Base-by-base conservation (phyloP, 2,113 vertebrate genomes). In the Otis tarda region DNA sequence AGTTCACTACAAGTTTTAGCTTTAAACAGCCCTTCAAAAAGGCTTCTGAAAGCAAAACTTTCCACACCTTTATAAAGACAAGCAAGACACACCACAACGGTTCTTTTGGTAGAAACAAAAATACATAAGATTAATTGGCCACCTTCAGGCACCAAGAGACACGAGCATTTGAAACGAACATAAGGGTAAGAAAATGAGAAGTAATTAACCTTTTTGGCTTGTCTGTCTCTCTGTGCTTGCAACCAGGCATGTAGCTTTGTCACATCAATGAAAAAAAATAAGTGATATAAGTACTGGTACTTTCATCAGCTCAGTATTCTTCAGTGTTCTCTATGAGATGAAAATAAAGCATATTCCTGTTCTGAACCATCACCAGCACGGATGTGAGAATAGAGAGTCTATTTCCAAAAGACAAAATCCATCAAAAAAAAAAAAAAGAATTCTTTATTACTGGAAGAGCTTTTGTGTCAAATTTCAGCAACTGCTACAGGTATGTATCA, bases 131-230 rank as follows among this genome's bases (percentile, higher is more conserved):
- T 97, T 96, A 97, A 97, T 91, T 94, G 92, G 70, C 76, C 85
- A 95, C 87, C 89, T 95, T 87, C 82, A 94, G 89, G 87, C 76
- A 85, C 23, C 33, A 52, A 79, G 94, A 85, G 82, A 87, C 57
- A 94, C 68, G 52, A 96, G 63, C 83, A 96, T 90, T 92, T 94
- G 76, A 94, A 97, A 97, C 80, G 97, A 97, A 96, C 80, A 89
- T 90, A 91, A 91, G 68, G 47, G 28, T 94, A 94, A 94, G 69
- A 95, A 96, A 96, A 97, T 83, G 88, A 87, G 83, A 97, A 95
- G 49, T 87, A 96, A 96, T 97, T 94, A 97, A 97, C 95, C 83
- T 97, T 94, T 93, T 64, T 76, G 87, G 88, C 85, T 96, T 14
- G 5, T 87, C 76, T 94, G 84, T 83, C 93, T 92, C 83, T 43